Evolutionary conservation across 2,888 invertebrate species (phyloP), one percentile per base, ranked within the genome.

Genomic region (Synergus umbraculus): DNA sequence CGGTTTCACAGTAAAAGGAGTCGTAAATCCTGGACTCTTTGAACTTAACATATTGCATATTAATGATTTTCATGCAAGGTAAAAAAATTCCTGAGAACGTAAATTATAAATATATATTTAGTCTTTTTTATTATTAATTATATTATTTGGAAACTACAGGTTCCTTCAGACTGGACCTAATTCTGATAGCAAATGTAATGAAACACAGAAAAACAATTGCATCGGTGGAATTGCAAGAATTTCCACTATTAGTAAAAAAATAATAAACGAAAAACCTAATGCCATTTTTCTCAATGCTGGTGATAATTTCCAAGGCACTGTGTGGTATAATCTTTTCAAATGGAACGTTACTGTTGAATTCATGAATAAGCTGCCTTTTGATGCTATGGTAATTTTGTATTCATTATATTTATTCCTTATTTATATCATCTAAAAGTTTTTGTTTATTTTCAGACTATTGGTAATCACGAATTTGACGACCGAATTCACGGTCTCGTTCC

Each of bases 391-490:
- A 92, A 93, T 92, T 0, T 18, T 9, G 18, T 58, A 58, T 8
- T 58, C 2, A n/a, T n/a, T 9, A 49, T 46, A 37, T 37, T 37
- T 37, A 37, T 54, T 49, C 15, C 13, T 13, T 15, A 54, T 12
- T 49, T 44, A 44, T 10, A 13, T 15, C 49, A 15, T 54, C 15
- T 5, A n/a, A 54, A n/a, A 12, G 49, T 15, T 10, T 22, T 10
- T 22, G 3, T 8, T 41, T 22, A 76, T 54, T 80, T 79, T 44
- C n/a, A 97, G 97, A 96, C 96, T 0, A 89, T 97, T 12, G 97
- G 97, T 1, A 97, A 97, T 91, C 97, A 97, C 87, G 97, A 97
- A 90, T 97, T 97, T 88, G 97, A 97, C 89, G 94, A 96, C 86
- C 95, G 94, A 4, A 93, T 97, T 1, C 94, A 92, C 10, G 97